A percentile compares a stretch with the other conserved stretches of the same genome.
phyloP scores from a whole-genome alignment of 64 coral and sea anemone genomes.

The Cladopsammia gracilis region DNA sequence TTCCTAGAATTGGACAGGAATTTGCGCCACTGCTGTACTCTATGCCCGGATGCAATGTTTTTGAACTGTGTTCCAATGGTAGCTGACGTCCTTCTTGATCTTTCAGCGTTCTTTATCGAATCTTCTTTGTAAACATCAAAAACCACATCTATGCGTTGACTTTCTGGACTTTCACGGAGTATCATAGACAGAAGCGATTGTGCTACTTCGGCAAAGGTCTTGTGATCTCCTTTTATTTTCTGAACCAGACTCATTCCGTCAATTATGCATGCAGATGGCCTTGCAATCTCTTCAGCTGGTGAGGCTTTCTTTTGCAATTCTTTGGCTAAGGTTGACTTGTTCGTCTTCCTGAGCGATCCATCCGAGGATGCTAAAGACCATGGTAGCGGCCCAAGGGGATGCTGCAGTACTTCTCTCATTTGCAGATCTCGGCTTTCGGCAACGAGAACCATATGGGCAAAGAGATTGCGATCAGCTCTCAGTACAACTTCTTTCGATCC shows the following conservation, averaged over 20 bases:
- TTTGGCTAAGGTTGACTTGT: background rate
- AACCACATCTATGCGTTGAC: no score
- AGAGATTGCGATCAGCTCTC: no score
- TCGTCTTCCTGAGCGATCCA: background rate
- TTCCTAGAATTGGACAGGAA: constrained; percentile 29
- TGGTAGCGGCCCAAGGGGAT: constrained; percentile 27
- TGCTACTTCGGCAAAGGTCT: background rate
- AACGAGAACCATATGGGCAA: no score
- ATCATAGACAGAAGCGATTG: background rate
- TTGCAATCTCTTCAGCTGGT: background rate
- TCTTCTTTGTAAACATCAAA: no score
- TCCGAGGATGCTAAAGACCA: background rate
- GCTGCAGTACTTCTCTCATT: no score
- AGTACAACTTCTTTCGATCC: no score
- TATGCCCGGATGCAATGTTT: constrained; percentile 28
- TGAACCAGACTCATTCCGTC: background rate
- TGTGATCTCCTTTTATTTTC: background rate
- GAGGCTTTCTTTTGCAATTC: constrained; percentile 32
- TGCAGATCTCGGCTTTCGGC: no score
- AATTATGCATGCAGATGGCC: background rate
- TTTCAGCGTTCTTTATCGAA: no score
- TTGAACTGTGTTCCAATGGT: no score
- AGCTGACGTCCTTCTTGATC: no score
- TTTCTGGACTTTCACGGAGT: background rate
- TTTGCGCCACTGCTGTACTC: constrained; percentile 48